Evolutionary conservation across 1,140 invertebrate species (phyloP).

Genomic region (Cheumatopsyche charites): DNA sequence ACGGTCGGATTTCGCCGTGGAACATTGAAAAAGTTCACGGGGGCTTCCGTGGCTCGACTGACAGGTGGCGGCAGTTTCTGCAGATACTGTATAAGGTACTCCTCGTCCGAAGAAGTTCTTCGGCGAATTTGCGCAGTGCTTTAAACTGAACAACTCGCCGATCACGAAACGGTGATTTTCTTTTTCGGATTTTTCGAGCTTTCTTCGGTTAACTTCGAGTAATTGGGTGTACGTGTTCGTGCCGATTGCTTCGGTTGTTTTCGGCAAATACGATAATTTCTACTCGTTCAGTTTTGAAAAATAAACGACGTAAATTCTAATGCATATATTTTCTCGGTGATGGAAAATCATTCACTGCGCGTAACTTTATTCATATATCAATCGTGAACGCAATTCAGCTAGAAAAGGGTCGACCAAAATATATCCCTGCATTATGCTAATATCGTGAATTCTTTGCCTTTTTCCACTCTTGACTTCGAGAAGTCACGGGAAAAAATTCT

Average conservation of each 20-base stretch:
- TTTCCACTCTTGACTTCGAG: background rate
- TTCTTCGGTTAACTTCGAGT: background rate
- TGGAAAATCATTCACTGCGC: background rate
- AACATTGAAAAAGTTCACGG: constrained; percentile 35
- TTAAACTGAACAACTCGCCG: constrained; percentile 27
- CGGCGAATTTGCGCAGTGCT: constrained; percentile 18
- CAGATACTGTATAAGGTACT: constrained; percentile 16
- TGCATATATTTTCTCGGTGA: background rate
- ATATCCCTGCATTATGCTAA: constrained; percentile 26
- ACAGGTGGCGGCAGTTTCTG: constrained; percentile 26
- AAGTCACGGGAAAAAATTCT: constrained; percentile 1
- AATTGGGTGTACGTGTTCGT: background rate
- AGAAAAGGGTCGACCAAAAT: constrained; percentile 10
- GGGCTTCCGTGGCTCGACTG: constrained; percentile 24
- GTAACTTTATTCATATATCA: constrained; percentile 15
- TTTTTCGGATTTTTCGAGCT: background rate
- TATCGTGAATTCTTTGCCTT: background rate
- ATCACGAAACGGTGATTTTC: constrained; percentile 25
- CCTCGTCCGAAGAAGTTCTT: too few relatives aligned
- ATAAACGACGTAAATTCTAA: too few relatives aligned
- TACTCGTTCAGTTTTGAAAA: too few relatives aligned
- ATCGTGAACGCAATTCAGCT: constrained; percentile 10
- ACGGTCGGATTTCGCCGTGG: constrained; percentile 22
- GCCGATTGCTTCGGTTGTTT: too few relatives aligned
- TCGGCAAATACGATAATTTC: too few relatives aligned